These are phyloP conservation scores for Macrotis lagotis DNA, from an alignment of 2,113 vertebrate species.

Conservation along the genomic window DNA sequence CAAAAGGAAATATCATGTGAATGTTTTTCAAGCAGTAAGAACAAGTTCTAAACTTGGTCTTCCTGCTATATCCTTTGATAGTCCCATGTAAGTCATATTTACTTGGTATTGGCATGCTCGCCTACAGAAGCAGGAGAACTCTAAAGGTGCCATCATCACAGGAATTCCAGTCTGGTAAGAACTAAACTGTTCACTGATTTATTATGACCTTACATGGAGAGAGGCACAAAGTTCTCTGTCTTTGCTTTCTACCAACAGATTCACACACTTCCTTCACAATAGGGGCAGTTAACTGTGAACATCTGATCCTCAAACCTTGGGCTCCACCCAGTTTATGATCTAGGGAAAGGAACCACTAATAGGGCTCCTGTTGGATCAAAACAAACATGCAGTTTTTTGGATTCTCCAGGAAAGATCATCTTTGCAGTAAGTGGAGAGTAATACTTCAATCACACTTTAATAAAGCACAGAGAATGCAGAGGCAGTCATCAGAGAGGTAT, in stretches of 20 bases:
- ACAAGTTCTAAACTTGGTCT: neutral
- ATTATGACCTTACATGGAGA: neutral
- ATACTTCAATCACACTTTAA: neutral
- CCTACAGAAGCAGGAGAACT: neutral
- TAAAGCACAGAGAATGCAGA: neutral
- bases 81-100: neutral
- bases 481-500: neutral
- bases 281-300: neutral
- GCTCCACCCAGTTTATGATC: neutral
- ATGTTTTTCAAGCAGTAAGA: neutral
- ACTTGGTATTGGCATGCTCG: neutral
- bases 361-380: neutral
- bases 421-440: neutral
- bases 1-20: neutral
- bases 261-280: neutral
- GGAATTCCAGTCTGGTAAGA: neutral
- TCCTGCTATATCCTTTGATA: neutral
- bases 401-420: neutral
- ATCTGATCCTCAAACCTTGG: neutral
- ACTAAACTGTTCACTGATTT: neutral
- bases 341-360: neutral
- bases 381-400: neutral
- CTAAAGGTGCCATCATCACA: neutral
- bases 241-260: neutral
- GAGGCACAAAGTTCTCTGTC: neutral